Evolutionary conservation across 2,888 invertebrate genomes (phyloP).

Genomic region (Drosophila mimetica): DNA sequence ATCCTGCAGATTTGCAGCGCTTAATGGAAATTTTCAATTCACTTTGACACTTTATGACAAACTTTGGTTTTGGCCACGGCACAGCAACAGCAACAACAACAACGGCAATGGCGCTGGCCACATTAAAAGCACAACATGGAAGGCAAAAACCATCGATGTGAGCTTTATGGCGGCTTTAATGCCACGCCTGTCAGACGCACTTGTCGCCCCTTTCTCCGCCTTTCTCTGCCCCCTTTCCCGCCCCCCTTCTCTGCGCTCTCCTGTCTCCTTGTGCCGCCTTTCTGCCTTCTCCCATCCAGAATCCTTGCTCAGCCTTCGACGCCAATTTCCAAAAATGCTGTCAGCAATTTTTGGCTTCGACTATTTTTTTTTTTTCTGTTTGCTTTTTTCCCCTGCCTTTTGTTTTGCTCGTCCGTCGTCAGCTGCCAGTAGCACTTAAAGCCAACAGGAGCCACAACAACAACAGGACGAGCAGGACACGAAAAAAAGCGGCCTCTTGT

Average conservation of each 20-base stretch:
- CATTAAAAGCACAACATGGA: slow-evolving; percentile 9
- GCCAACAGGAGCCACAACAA: slow-evolving; percentile 55
- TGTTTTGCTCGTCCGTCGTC: slow-evolving; percentile 51
- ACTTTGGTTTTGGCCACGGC: slow-evolving; percentile 65
- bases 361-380: slow-evolving; percentile 34
- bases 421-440: slow-evolving; percentile 69
- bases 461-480: slow-evolving; percentile 15
- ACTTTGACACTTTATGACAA: slow-evolving; percentile 78
- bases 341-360: slow-evolving; percentile 71
- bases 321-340: slow-evolving; percentile 70
- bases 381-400: slow-evolving; percentile 11
- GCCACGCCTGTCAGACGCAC: slow-evolving; percentile 60
- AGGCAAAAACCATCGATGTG: slow-evolving; percentile 23
- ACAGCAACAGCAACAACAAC: not conserved
- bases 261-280: too few species aligned
- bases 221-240: not conserved
- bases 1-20: slow-evolving; percentile 68
- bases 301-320: slow-evolving; percentile 38
- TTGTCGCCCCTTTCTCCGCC: slow-evolving; percentile 16
- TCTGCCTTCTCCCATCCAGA: slow-evolving; percentile 1
- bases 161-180: slow-evolving; percentile 64
- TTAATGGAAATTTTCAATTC: slow-evolving; percentile 79
- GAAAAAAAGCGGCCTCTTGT: not conserved
- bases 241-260: too few species aligned
- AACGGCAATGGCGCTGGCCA: too few species aligned